Percentiles rank a stretch among this genome's conserved stretches.
Evolutionary conservation across 2,888 invertebrate genomes (phyloP).

Genomic region (Oxyteleia sp.): DNA sequence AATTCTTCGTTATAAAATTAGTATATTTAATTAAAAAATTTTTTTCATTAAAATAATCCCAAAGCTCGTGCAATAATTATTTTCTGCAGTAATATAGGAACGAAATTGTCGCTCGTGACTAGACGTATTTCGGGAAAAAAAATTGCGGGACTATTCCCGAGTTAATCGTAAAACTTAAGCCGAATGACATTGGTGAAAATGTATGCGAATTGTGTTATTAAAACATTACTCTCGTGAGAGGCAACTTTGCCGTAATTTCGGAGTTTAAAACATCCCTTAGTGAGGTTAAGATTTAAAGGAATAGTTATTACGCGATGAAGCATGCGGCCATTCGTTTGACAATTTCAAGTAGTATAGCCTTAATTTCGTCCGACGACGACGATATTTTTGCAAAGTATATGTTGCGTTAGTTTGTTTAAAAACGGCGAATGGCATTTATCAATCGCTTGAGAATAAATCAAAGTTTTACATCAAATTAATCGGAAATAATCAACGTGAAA

Average conservation of each 20-base stretch:
- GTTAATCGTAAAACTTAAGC: slow-evolving; percentile 61
- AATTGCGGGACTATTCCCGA: slow-evolving; percentile 49
- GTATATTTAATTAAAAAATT: too few relatives aligned
- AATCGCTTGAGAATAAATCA: not conserved
- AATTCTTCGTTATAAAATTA: too few relatives aligned
- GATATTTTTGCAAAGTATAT: not conserved
- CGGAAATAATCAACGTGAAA: slow-evolving; percentile 35
- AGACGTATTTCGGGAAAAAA: too few relatives aligned
- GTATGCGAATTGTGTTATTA: slow-evolving; percentile 66
- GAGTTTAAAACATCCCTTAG: slow-evolving; percentile 73
- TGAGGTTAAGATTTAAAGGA: slow-evolving; percentile 58
- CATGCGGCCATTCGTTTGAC: slow-evolving; percentile 51
- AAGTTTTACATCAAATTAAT: slow-evolving; percentile 23
- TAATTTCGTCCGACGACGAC: slow-evolving; percentile 27
- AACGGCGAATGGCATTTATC: too few relatives aligned
- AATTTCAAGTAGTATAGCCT: slow-evolving; percentile 40
- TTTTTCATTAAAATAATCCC: too few relatives aligned
- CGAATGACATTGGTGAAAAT: slow-evolving; percentile 68
- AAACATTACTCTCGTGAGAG: slow-evolving; percentile 75
- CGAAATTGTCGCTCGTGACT: too few relatives aligned
- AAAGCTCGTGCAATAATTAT: too few relatives aligned
- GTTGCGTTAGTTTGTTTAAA: too few relatives aligned
- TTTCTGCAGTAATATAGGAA: not conserved
- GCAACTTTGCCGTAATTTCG: slow-evolving; percentile 78
- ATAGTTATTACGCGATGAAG: slow-evolving; percentile 54